Percentiles rank a stretch among this genome's conserved stretches.
Conservation (phyloP, 2,113 vertebrate genomes). For the Aspiorhynchus laticeps region DNA sequence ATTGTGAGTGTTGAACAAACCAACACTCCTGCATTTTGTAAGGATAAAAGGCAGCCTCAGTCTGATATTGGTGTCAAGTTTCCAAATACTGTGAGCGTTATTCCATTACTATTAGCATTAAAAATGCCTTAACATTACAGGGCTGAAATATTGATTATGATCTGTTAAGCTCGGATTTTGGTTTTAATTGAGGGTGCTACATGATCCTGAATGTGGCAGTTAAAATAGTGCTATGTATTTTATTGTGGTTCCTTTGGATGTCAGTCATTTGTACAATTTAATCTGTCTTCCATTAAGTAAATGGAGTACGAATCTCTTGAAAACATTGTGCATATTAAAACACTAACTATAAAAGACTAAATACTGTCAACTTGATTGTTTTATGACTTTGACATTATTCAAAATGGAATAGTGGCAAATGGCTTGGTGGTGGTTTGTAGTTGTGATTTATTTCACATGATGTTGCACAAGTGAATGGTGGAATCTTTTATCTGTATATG, state of each 20-base stretch:
- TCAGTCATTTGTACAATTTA: background rate
- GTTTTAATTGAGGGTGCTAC: background rate
- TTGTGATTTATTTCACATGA: conserved; percentile 10
- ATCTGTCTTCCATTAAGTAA: background rate
- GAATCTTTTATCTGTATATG: conserved; percentile 8
- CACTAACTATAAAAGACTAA: conserved; percentile 6
- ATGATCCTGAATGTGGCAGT: background rate
- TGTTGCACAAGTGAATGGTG: conserved; percentile 8
- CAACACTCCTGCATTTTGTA: background rate
- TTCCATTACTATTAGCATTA: conserved; percentile 21
- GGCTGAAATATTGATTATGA: background rate
- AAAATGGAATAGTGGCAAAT: background rate
- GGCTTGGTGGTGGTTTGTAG: background rate
- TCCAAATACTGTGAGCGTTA: background rate
- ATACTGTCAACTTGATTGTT: conserved; percentile 15
- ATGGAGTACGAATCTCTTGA: background rate
- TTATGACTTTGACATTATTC: background rate
- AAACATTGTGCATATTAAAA: background rate
- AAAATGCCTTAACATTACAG: background rate
- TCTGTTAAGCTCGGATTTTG: background rate
- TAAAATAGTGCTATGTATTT: background rate
- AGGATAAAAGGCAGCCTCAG: background rate
- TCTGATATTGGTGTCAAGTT: background rate
- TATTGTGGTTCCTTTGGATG: background rate
- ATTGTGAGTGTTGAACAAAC: background rate